Percentiles rank a stretch among this genome's conserved stretches.
These are phyloP conservation scores for Lophotriccus pileatus DNA, from an alignment of 2,797 vertebrate genomes.

Conservation along the genomic window DNA sequence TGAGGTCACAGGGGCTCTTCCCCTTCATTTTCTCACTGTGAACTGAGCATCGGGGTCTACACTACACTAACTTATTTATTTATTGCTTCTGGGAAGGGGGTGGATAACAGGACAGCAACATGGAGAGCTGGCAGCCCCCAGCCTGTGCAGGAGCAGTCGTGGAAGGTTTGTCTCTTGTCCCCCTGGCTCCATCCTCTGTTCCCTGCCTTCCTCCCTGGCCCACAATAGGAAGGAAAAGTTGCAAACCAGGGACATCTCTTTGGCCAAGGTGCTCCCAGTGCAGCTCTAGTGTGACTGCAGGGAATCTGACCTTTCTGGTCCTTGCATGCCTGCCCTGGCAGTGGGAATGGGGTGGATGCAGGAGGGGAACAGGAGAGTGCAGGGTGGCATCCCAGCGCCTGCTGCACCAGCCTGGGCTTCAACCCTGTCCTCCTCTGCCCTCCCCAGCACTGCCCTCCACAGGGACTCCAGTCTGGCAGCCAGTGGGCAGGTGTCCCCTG, in stretches of 20 bases:
- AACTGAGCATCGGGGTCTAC: background rate
- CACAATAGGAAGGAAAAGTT: background rate
- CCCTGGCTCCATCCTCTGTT: background rate
- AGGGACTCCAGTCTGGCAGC: background rate
- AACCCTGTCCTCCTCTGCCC: background rate
- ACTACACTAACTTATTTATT: conserved; percentile 67
- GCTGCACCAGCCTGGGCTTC: accelerated
- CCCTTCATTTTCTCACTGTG: conserved; percentile 44
- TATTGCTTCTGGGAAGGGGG: conserved; percentile 33
- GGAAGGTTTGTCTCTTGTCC: background rate
- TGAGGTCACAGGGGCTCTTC: background rate
- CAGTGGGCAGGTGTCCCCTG: background rate
- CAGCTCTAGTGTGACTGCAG: background rate
- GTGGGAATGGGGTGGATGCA: background rate
- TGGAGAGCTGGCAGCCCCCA: background rate
- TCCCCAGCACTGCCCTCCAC: accelerated
- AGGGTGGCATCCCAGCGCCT: background rate
- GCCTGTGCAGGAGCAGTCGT: accelerated
- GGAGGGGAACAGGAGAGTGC: background rate
- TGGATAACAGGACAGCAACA: background rate
- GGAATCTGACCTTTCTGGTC: background rate
- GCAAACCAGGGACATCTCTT: background rate
- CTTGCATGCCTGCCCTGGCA: background rate
- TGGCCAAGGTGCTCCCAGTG: background rate
- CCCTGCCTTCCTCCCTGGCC: background rate